Evolutionary conservation across 2,797 vertebrate genomes (phyloP), one percentile per base, ranked within the genome.

Genomic region (Gadopsis bispinosus): DNA sequence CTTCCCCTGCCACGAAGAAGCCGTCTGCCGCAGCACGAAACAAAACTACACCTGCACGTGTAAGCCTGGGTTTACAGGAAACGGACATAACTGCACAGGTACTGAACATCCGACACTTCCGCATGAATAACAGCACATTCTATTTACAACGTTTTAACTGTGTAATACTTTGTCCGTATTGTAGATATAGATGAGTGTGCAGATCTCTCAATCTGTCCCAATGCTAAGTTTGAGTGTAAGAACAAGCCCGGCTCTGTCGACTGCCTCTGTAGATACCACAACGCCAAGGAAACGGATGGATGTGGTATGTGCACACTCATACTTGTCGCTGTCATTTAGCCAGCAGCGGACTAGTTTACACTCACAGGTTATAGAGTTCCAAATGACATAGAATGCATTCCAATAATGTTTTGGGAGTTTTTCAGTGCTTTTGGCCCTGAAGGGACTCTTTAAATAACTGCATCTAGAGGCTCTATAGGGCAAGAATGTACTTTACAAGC

Each of bases 191-290:
- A 97, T 65, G 96, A 97, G 87, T 97, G 96, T 80, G 80, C 79
- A n/a, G 63, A 84, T 5, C 85, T 92, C 5, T 77, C 84, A 4
- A 85, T 92, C 13, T 96, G 96, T 71, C 87, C 90, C 31, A 96
- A 94, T 59, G 96, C 96, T 31, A 97, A 96, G 80, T 96, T 91
- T 78, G 94, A 96, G 84, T 97, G 96, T 66, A 87, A 90, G 86
- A 96, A 97, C 92, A 91, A 55, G 2, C 80, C 72, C 0, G 96
- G 96, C 43, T 95, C 95, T 1, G 88, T 89, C 10, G 74, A 78
- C 19, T 97, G 96, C 81, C 73, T 86, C 69, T 97, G 96, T 35
- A 93, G 94, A 77, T 96, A 96, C 88, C 86, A 92, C 62, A 91
- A 80, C 26, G 65, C 73, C 31, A 71, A 76, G 41, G 85, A 90